phyloP scores from a whole-genome alignment of 2,888 invertebrate species.

The Cephus spinipes region DNA sequence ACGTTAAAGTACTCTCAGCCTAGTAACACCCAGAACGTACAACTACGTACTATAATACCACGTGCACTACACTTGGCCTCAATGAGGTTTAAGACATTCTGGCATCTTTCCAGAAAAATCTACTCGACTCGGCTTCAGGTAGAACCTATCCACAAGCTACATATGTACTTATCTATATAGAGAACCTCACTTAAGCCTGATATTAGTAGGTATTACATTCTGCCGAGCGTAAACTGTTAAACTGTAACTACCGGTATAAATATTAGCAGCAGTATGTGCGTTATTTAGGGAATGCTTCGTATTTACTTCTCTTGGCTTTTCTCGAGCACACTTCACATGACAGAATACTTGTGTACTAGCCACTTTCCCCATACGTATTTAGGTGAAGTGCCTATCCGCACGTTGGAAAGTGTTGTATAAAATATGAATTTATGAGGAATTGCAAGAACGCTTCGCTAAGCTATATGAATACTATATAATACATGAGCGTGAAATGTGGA shows the following conservation, averaged over 20 bases:
- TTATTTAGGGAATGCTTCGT: background rate
- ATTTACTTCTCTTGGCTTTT: background rate
- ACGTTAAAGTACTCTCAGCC: background rate
- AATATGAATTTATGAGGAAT: slow-evolving; percentile 12
- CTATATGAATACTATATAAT: background rate
- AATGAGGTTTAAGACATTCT: background rate
- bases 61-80: background rate
- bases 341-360: background rate
- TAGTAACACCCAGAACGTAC: background rate
- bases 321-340: background rate
- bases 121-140: background rate
- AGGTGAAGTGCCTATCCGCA: background rate
- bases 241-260: background rate
- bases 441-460: slow-evolving; percentile 13
- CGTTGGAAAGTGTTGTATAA: background rate
- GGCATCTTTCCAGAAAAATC: background rate
- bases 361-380: background rate
- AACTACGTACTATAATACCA: background rate
- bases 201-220: background rate
- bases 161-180: background rate
- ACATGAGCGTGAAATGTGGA: background rate
- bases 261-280: background rate
- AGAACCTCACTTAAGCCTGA: background rate
- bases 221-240: background rate
- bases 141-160: background rate